A percentile compares a stretch with the other conserved stretches of the same genome.
Conservation (phyloP, 2,888 invertebrate genomes). For the Rhagophthalmus giganteus region DNA sequence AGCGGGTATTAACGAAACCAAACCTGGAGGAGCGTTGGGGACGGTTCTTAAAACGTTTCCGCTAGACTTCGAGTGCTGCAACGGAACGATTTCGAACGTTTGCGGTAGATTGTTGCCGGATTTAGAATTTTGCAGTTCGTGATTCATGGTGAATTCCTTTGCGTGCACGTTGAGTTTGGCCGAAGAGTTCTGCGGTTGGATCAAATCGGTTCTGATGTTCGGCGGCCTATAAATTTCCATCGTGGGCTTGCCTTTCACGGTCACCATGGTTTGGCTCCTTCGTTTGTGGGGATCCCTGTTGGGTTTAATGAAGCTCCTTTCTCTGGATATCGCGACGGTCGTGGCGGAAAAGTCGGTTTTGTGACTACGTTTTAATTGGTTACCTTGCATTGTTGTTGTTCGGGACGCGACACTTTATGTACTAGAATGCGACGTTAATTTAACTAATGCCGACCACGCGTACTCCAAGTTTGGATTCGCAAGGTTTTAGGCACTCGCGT, state of each 20-base stretch:
- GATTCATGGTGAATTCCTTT: conserved; percentile 86
- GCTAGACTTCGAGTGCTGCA: conserved; percentile 59
- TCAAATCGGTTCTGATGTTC: conserved; percentile 56
- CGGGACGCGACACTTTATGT: conserved; percentile 16
- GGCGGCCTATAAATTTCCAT: conserved; percentile 89
- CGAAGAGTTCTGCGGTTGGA: conserved; percentile 54
- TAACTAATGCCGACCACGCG: conserved; percentile 48
- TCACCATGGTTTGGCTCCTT: conserved; percentile 72
- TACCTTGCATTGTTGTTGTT: conserved; percentile 25
- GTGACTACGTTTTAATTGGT: conserved; percentile 47
- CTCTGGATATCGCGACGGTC: conserved; percentile 61
- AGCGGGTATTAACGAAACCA: conserved; percentile 45
- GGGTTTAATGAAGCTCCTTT: conserved; percentile 70
- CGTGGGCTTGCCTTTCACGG: conserved; percentile 74
- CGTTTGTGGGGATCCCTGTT: conserved; percentile 63
- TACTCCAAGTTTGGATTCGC: conserved; percentile 48
- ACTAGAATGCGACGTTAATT: conserved; percentile 31
- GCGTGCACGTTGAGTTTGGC: conserved; percentile 82
- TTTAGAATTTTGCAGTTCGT: conserved; percentile 57
- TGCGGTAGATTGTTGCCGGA: conserved; percentile 50
- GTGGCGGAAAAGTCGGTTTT: conserved; percentile 60
- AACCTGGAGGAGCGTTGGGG: conserved; percentile 35
- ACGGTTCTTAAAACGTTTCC: conserved; percentile 71
- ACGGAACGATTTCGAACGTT: conserved; percentile 45
- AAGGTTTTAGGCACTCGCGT: conserved; percentile 40